Percentiles rank a stretch among this genome's conserved stretches.
Conservation (phyloP, 2,797 vertebrate species). For the Okamejei kenojei region DNA sequence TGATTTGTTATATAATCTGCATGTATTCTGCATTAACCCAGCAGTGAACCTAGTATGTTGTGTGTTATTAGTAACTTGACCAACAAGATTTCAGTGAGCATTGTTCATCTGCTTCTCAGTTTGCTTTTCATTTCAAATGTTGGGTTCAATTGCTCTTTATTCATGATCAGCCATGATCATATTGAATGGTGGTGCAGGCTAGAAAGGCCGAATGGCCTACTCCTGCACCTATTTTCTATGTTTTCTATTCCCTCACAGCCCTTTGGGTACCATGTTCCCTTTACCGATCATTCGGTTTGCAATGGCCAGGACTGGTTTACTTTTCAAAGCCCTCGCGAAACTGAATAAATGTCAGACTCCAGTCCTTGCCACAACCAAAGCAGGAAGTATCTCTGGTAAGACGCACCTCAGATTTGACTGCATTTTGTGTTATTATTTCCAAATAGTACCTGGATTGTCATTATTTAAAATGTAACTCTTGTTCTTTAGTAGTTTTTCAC, state of each 20-base stretch:
- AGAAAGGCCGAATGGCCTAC: no score
- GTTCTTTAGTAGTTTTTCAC: not conserved
- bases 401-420: not conserved
- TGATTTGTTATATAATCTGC: not conserved
- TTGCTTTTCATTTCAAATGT: not conserved
- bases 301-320: conserved; percentile 80
- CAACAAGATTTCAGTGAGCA: not conserved
- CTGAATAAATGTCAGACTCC: conserved; percentile 69
- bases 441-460: not conserved
- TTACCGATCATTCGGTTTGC: conserved; percentile 80
- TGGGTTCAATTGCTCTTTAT: not conserved
- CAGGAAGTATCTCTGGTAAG: conserved; percentile 72
- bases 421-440: not conserved
- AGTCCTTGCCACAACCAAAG: conserved; percentile 65
- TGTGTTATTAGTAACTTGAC: not conserved
- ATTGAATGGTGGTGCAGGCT: no score
- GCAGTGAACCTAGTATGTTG: not conserved
- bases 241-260: conserved; percentile 56
- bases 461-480: not conserved
- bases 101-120: not conserved
- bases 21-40: not conserved
- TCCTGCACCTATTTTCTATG: no score
- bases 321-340: conserved; percentile 66
- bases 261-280: conserved; percentile 79
- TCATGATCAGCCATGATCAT: no score